A percentile compares a stretch with the other conserved stretches of the same genome.
These are phyloP conservation scores for Apamea anceps DNA, from an alignment of 2,888 invertebrate genomes.

Conservation along the genomic window DNA sequence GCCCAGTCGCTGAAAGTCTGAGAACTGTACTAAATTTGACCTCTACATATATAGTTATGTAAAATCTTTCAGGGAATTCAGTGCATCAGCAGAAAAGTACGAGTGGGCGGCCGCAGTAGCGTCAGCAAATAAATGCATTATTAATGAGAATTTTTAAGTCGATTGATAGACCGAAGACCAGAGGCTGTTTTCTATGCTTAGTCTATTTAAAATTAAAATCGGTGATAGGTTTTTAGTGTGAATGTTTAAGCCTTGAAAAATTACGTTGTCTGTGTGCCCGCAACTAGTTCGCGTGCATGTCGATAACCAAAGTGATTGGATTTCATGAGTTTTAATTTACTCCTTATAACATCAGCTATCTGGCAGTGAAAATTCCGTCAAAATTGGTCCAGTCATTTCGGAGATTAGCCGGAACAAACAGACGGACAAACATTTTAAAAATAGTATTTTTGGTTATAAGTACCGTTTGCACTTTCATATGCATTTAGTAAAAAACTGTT, in stretches of 20 bases:
- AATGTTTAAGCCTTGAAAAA: neutral
- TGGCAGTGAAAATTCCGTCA: neutral
- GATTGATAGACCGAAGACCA: constrained; percentile 27
- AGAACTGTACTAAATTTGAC: constrained; percentile 19
- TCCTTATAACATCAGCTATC: no score
- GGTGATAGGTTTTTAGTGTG: neutral
- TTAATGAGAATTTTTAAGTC: constrained; percentile 48
- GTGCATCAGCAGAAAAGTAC: constrained; percentile 51
- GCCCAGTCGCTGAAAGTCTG: neutral
- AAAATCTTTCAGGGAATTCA: constrained; percentile 56
- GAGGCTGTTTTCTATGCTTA: constrained; percentile 7
- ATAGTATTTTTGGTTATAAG: neutral
- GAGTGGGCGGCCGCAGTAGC: constrained; percentile 50
- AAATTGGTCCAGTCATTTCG: neutral
- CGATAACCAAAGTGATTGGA: no score
- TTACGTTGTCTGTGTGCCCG: neutral
- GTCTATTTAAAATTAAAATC: constrained; percentile 10
- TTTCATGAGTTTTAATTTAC: no score
- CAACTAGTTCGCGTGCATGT: no score
- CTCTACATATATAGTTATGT: constrained; percentile 53
- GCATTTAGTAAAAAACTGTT: no score
- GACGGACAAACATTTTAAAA: no score
- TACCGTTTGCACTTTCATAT: no score
- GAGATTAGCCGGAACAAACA: no score
- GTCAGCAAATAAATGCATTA: constrained; percentile 63